These are phyloP conservation scores for Cartodere bifasciata DNA, from an alignment of 2,888 invertebrate genomes.

Conservation along the genomic window DNA sequence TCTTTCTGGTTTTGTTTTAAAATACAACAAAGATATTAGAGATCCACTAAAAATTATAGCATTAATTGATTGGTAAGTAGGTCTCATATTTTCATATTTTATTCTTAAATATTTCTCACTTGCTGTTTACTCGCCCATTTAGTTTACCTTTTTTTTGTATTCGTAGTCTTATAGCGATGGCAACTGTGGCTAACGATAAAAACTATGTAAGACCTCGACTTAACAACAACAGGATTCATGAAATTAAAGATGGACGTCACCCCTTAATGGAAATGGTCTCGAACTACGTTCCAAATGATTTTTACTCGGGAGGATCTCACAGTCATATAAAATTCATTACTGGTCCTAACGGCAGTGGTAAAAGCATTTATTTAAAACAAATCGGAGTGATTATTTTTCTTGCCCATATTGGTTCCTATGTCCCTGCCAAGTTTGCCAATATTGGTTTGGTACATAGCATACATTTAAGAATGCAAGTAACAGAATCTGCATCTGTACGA, in stretches of 20 bases:
- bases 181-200: slow-evolving; percentile 28
- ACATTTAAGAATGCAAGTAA: slow-evolving; percentile 59
- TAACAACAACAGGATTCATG: slow-evolving; percentile 26
- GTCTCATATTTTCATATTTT: no score
- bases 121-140: no score
- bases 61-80: slow-evolving; percentile 29
- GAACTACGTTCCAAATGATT: slow-evolving; percentile 64
- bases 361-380: slow-evolving; percentile 85
- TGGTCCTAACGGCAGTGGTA: slow-evolving; percentile 86
- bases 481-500: slow-evolving; percentile 64
- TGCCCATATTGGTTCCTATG: slow-evolving; percentile 81
- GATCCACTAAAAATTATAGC: slow-evolving; percentile 27
- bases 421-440: slow-evolving; percentile 64
- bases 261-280: slow-evolving; percentile 59
- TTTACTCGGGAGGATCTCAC: slow-evolving; percentile 41
- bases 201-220: slow-evolving; percentile 30
- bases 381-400: slow-evolving; percentile 65
- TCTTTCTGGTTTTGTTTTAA: slow-evolving; percentile 27
- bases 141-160: not conserved
- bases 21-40: slow-evolving; percentile 28
- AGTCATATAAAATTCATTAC: slow-evolving; percentile 65
- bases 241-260: slow-evolving; percentile 47
- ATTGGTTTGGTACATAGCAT: slow-evolving; percentile 63
- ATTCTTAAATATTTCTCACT: no score
- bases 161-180: slow-evolving; percentile 32